Base-by-base conservation (phyloP, 2,888 invertebrate species). In the Tribolium freemani region DNA sequence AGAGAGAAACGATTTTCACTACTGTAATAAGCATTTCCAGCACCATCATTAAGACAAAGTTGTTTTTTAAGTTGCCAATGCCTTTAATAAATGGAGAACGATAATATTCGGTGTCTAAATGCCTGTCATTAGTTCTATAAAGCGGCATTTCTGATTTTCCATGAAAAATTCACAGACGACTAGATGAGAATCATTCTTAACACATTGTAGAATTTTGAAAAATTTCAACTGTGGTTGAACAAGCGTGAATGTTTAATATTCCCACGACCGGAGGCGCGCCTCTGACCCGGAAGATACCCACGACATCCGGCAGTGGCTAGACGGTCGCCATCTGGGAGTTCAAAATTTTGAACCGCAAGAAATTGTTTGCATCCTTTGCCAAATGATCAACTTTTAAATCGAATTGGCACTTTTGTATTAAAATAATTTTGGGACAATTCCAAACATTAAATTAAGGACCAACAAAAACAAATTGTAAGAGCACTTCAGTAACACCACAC, bases 241-340 rank as follows among this genome's bases (percentile, higher is more conserved):
- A 16, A 63, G 48, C 44, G 53, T 56, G 20, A 10, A 45, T 70
- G 63, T 64, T 71, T 71, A 58, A 71, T 60, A 54, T 75, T 74
- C 77, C 75, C 73, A 66, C 73, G 72, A 67, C 46, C 71, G 73
- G 67, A 75, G 69, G 46, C 71, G 71, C 58, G 70, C 70, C 70
- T 26, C 20, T 61, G 72, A 74, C 75, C 71, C 75, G 72, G 74
- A 74, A 75, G 71, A 64, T 63, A 56, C 75, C 75, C 69, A 77
- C 75, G 76, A 75, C 76, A 75, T 75, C 76, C 75, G 78, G 75
- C 67, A 48, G 66, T 60, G 63, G 8, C 69, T 46, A 50, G 63
- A 50, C 63, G 63, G 48, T 51, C 11, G 38, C 69, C 69, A 69
- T 60, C 48, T 69, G 69, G 58, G 13, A 57, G 31, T n/a, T 46